Percentiles rank a stretch among this genome's conserved stretches.
These are phyloP conservation scores for Amblyopsis rosae DNA, from an alignment of 2,113 vertebrate genomes.

Conservation along the genomic window DNA sequence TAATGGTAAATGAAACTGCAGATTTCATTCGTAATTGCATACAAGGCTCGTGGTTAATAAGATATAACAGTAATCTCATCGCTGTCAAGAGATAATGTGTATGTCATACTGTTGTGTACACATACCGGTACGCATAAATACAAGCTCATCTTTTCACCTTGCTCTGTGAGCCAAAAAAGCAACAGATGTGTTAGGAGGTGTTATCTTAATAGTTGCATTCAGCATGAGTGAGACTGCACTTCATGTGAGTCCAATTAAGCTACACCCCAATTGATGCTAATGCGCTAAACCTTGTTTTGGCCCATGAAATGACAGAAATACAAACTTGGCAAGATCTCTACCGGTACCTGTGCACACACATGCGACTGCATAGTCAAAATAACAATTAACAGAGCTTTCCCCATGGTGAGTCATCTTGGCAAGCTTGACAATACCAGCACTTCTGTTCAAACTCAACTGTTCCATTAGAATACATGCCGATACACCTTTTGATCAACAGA, in stretches of 20 bases:
- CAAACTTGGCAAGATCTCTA: slow-evolving; percentile 39
- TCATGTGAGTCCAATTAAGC: slow-evolving; percentile 44
- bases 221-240: slow-evolving; percentile 30
- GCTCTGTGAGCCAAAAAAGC: slow-evolving; percentile 5
- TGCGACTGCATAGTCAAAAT: slow-evolving; percentile 56
- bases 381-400: slow-evolving; percentile 51
- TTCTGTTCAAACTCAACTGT: slow-evolving; percentile 47
- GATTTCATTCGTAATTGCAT: no score
- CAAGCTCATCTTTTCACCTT: no score
- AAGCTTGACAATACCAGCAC: slow-evolving; percentile 39
- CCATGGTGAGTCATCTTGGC: slow-evolving; percentile 64
- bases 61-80: no score
- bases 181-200: slow-evolving; percentile 21
- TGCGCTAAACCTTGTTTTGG: slow-evolving; percentile 24
- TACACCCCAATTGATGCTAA: slow-evolving; percentile 51
- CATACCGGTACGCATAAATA: no score
- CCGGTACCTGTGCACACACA: slow-evolving; percentile 45
- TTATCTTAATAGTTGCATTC: slow-evolving; percentile 29
- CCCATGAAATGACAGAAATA: slow-evolving; percentile 34
- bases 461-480: slow-evolving; percentile 50
- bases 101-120: no score
- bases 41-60: no score
- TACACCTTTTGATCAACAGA: slow-evolving; percentile 67
- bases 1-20: no score
- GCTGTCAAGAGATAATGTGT: no score